Base-by-base conservation (phyloP, 2,113 vertebrate species). In the Nothobranchius furzeri region DNA sequence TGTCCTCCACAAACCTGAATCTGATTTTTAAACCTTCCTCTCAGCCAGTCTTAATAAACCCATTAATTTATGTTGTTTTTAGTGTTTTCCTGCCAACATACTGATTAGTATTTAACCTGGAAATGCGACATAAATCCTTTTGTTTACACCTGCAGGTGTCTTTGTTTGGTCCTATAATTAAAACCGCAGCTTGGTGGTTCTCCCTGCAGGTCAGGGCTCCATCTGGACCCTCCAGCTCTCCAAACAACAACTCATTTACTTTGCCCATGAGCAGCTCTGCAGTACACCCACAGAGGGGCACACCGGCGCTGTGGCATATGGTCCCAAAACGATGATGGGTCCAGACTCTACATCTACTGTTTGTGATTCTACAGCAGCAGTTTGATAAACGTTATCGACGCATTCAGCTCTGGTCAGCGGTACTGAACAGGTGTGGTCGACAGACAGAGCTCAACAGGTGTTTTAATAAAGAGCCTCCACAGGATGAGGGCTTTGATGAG, bases 381-480 rank as follows among this genome's bases (percentile, higher is more conserved):
- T 40, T 40, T 40, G 37, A 40, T 9, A 40, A 40, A 40, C 4
- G 9, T 40, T 7, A 40, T 7, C 3, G 6, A 12, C 9, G 13
- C 12, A 7, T 45, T 8, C 37, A 61, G 35, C 42, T 69, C 43
- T 24, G 12, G 45, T 61, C 70, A 43, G 15, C 37, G 14, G 47
- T 17, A 15, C 42, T 35, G 51, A 72, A 76, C 62, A 78, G 66
- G 79, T 50, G 71, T 56, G 65, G 78, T 62, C 46, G 11, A 1
- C 55, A 56, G 7, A 50, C 24, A 53, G 43, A 79, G 74, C 10
- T 70, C 66, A 75, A 49, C 81, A 86, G 79, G 76, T 84, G 84
- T 63, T 78, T 82, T 82, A 85, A 84, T 81, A 78, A 84, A 66
- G 55, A 68, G 37, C 3, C 76, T 71, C 86, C 55, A 56, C 68